Conservation (phyloP, 1,140 invertebrate genomes). For the Pogonomyrmex barbatus region DNA sequence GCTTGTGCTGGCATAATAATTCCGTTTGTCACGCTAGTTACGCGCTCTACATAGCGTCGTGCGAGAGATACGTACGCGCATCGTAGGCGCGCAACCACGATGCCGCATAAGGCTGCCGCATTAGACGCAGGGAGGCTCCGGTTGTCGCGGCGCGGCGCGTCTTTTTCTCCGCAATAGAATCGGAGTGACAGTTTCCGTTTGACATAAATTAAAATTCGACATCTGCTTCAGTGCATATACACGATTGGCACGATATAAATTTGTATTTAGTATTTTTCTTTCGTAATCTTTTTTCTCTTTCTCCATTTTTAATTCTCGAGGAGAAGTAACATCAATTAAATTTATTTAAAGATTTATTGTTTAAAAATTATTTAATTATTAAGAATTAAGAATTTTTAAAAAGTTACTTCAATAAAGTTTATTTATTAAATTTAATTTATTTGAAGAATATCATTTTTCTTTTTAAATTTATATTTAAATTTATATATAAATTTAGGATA, state of each 20-base stretch:
- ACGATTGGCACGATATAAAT: background rate
- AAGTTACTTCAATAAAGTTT: no score
- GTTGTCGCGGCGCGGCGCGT: constrained; percentile 26
- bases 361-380: no score
- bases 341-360: background rate
- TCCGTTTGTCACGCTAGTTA: constrained; percentile 81
- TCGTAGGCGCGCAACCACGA: constrained; percentile 27
- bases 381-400: no score
- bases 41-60: constrained; percentile 79
- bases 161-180: constrained; percentile 21
- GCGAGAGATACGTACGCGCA: constrained; percentile 55
- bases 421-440: no score
- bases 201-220: background rate
- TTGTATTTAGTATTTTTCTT: background rate
- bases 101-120: constrained; percentile 51
- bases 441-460: no score
- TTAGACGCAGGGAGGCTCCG: constrained; percentile 8
- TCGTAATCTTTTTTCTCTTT: background rate
- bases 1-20: constrained; percentile 80
- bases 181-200: background rate
- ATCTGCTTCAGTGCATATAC: background rate
- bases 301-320: no score
- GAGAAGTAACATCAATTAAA: background rate
- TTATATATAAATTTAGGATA: background rate
- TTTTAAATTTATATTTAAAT: background rate